phyloP scores from a whole-genome alignment of 1,140 invertebrate species.

The Apolygus lucorum region DNA sequence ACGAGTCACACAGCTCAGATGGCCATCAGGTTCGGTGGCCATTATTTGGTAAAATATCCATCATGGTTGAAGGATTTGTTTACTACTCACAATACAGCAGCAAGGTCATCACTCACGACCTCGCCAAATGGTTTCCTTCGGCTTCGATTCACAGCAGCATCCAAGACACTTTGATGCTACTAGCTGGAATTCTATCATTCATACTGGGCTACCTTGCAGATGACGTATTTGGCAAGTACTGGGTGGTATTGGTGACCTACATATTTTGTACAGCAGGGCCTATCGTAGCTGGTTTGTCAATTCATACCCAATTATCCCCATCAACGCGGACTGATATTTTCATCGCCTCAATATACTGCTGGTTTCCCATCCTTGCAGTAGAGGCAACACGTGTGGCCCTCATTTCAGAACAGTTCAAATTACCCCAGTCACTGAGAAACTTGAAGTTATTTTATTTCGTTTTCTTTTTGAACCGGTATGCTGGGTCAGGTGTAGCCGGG shows the following conservation, averaged over 20 bases:
- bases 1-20: too few relatives aligned
- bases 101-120: not conserved
- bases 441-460: not conserved
- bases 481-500: not conserved
- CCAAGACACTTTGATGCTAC: not conserved
- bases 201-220: not conserved
- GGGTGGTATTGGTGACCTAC: not conserved
- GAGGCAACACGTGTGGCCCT: not conserved
- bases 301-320: not conserved
- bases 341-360: not conserved
- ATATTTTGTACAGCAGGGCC: not conserved
- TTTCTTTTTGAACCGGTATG: not conserved
- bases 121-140: not conserved
- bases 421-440: not conserved
- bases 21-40: too few relatives aligned
- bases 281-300: not conserved
- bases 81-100: not conserved
- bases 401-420: slow-evolving; percentile 1
- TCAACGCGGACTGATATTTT: not conserved
- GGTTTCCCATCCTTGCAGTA: not conserved
- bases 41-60: not conserved
- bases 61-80: not conserved
- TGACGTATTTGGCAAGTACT: not conserved
- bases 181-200: not conserved
- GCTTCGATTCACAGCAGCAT: not conserved